phyloP scores from a whole-genome alignment of 64 coral and sea anemone genomes.

The Montipora capricornis region DNA sequence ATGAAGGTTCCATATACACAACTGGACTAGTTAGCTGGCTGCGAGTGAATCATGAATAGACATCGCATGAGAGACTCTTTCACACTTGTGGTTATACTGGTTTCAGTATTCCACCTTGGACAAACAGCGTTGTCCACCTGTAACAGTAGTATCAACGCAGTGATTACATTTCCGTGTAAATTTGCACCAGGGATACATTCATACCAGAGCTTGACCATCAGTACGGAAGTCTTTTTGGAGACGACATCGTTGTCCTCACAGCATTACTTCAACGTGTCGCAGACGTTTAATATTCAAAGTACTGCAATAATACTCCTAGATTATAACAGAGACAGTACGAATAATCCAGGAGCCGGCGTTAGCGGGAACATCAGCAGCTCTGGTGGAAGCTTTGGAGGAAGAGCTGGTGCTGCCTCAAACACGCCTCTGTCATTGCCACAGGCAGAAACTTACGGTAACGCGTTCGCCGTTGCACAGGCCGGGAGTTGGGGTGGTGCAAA shows the following conservation, averaged over 20 bases:
- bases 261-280: conserved; percentile 72
- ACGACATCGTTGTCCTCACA: conserved; percentile 42
- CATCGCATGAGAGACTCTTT: neutral
- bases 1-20: no score
- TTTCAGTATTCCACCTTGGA: neutral
- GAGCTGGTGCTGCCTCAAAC: conserved; percentile 76
- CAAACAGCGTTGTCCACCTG: neutral
- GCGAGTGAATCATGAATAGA: neutral
- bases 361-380: conserved; percentile 50
- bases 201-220: conserved; percentile 58
- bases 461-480: conserved; percentile 51
- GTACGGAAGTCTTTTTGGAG: conserved; percentile 75
- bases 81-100: neutral
- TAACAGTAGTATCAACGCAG: neutral
- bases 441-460: conserved; percentile 63
- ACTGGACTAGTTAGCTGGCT: no score
- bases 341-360: conserved; percentile 68
- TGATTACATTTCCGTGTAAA: conserved; percentile 70
- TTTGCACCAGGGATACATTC: conserved; percentile 74
- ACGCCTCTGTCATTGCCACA: conserved; percentile 55
- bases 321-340: conserved; percentile 65
- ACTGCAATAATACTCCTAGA: conserved; percentile 66
- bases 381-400: conserved; percentile 85
- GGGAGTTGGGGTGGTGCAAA: conserved; percentile 81
- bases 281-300: conserved; percentile 78